These are phyloP conservation scores for Brachyistius frenatus DNA, from an alignment of 2,113 vertebrate species.

Conservation along the genomic window DNA sequence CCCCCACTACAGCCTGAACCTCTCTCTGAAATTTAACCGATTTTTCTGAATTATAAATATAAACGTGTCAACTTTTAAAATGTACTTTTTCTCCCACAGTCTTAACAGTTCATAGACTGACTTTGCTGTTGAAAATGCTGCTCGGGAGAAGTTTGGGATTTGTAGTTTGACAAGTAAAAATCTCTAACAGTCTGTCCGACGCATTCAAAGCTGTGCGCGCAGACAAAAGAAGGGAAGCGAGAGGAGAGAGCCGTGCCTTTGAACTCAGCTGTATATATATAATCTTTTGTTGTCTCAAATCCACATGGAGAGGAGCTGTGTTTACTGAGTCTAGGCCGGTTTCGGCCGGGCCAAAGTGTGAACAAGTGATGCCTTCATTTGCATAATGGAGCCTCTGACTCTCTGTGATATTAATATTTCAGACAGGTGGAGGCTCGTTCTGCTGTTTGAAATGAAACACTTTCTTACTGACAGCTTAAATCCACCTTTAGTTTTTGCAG, in stretches of 20 bases:
- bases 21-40: no score
- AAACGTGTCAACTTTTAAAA: no score
- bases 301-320: constrained; percentile 78
- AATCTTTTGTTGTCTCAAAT: constrained; percentile 85
- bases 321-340: constrained; percentile 75
- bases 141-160: background rate
- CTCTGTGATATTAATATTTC: constrained; percentile 53
- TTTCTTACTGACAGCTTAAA: no score
- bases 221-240: constrained; percentile 77
- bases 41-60: no score
- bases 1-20: background rate
- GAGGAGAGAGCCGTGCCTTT: constrained; percentile 66
- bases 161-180: constrained; percentile 3
- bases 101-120: no score
- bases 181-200: background rate
- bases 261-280: constrained; percentile 85
- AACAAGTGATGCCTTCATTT: constrained; percentile 73
- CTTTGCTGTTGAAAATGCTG: no score
- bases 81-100: no score
- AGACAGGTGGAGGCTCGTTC: background rate
- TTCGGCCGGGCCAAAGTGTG: constrained; percentile 76
- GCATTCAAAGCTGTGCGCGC: constrained; percentile 42
- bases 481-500: no score
- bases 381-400: constrained; percentile 70
- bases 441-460: background rate